Evolutionary conservation across 1,140 invertebrate species (phyloP).

Genomic region (Sinella curviseta): DNA sequence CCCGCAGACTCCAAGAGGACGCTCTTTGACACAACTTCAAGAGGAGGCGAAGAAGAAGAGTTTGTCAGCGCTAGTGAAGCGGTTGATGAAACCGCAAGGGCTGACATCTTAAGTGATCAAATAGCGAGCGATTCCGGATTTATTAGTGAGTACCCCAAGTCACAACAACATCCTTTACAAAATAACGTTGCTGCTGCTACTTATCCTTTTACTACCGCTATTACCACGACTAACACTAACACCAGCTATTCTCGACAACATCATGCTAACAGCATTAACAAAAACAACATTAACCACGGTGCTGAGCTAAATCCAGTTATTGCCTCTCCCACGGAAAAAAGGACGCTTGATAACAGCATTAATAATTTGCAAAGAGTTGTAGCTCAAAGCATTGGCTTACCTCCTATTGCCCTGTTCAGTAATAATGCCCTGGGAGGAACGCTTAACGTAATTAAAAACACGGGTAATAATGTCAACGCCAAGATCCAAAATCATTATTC

Average conservation of each 20-base stretch:
- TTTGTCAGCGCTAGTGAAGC: background rate
- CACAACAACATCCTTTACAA: background rate
- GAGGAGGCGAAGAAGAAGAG: background rate
- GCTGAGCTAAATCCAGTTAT: too few species aligned
- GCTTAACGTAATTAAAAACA: background rate
- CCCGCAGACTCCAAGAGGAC: background rate
- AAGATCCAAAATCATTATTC: background rate
- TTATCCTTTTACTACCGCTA: too few species aligned
- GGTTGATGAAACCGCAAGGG: constrained; percentile 3
- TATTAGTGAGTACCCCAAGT: background rate
- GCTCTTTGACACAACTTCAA: background rate
- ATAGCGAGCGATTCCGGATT: background rate
- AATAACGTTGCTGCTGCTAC: too few species aligned
- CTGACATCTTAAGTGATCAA: background rate
- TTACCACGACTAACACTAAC: too few species aligned
- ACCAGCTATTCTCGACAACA: background rate
- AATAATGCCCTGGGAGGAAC: background rate
- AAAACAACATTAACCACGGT: background rate
- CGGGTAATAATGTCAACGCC: too few species aligned
- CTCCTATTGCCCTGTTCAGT: background rate
- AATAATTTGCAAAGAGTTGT: background rate
- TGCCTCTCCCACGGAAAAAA: too few species aligned
- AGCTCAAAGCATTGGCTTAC: background rate
- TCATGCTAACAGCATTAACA: background rate
- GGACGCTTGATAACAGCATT: background rate